phyloP scores from a whole-genome alignment of 2,888 invertebrate genomes.

The Philereme transversata region DNA sequence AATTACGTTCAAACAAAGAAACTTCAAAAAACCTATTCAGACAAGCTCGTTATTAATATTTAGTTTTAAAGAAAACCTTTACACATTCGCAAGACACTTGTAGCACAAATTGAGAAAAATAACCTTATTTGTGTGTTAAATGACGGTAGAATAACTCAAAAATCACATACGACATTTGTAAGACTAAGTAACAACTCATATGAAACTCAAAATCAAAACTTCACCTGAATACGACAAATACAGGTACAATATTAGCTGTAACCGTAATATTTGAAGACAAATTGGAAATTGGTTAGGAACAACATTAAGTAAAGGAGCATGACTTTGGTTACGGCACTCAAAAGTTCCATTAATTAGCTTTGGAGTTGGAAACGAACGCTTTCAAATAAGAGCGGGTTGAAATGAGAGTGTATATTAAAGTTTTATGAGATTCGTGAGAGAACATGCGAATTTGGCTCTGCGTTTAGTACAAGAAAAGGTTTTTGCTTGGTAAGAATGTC shows the following conservation, averaged over 20 bases:
- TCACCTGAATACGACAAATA: not conserved
- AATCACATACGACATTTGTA: too few species aligned
- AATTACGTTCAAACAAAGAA: too few species aligned
- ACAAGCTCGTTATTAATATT: too few species aligned
- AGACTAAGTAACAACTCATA: too few species aligned
- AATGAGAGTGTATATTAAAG: slow-evolving; percentile 22
- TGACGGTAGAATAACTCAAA: too few species aligned
- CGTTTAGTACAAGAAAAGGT: slow-evolving; percentile 10
- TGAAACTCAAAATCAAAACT: too few species aligned
- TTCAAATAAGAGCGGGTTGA: slow-evolving; percentile 12
- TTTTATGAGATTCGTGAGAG: slow-evolving; percentile 23
- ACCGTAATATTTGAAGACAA: slow-evolving; percentile 18
- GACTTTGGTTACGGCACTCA: slow-evolving; percentile 30
- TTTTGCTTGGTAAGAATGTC: not conserved
- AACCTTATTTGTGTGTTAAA: too few species aligned
- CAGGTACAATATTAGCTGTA: slow-evolving; percentile 14
- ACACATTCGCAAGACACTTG: too few species aligned
- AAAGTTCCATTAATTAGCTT: slow-evolving; percentile 37
- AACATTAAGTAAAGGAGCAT: slow-evolving; percentile 22
- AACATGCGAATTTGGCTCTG: slow-evolving; percentile 11
- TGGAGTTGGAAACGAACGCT: slow-evolving; percentile 20
- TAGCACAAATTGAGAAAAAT: too few species aligned
- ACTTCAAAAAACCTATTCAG: too few species aligned
- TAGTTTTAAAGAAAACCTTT: too few species aligned
- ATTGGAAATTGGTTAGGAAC: slow-evolving; percentile 20